A percentile compares a stretch with the other conserved stretches of the same genome.
Evolutionary conservation across 2,113 vertebrate genomes (phyloP).

Genomic region (Garra rufa): DNA sequence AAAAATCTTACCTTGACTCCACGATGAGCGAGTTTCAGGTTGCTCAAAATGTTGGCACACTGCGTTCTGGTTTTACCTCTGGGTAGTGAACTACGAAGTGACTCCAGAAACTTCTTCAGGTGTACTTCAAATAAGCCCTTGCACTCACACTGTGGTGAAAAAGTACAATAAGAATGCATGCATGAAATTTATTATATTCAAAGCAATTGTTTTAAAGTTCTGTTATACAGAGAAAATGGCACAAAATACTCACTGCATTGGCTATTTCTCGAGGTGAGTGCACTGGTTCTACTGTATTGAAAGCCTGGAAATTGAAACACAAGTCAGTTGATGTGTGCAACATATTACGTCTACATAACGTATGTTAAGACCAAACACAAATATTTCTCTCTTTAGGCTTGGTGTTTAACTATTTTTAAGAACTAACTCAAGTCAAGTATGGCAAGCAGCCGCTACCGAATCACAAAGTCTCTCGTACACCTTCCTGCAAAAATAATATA

Average conservation of each 20-base stretch:
- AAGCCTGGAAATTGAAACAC: neutral
- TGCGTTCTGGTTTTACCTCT: too few species aligned
- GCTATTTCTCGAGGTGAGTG: neutral
- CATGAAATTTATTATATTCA: neutral
- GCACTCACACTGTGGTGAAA: constrained; percentile 12
- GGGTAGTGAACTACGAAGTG: fast-evolving
- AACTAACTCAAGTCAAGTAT: neutral
- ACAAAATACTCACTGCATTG: neutral
- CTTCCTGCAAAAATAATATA: neutral
- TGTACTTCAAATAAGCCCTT: neutral
- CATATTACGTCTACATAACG: neutral
- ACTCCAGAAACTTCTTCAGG: neutral
- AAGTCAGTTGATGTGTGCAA: neutral
- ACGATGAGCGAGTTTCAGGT: neutral
- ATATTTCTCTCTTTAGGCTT: neutral
- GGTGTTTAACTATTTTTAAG: neutral
- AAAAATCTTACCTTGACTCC: neutral
- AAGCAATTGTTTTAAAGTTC: neutral
- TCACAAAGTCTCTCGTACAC: neutral
- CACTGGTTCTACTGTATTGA: fast-evolving
- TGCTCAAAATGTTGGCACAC: neutral
- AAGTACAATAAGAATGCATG: neutral
- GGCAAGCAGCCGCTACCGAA: too few species aligned
- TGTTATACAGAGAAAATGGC: neutral
- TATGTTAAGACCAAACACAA: neutral